Evolutionary conservation across 2,888 invertebrate species (phyloP), one percentile per base, ranked within the genome.

Genomic region (Creontiades dilutus): DNA sequence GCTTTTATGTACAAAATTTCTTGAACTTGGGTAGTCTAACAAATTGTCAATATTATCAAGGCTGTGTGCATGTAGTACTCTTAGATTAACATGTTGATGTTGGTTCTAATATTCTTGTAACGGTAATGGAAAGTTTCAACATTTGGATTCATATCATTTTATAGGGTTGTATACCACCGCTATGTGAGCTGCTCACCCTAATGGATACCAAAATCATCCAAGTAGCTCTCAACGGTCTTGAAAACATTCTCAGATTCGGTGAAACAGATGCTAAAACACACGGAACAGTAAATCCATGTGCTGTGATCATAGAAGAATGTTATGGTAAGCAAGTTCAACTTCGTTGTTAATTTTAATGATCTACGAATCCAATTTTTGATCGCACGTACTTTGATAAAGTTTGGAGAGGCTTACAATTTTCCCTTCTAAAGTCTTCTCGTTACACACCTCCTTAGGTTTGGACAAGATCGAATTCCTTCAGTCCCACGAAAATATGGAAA

Each of bases 381-480:
- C 37, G 7, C 37, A 7, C 7, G 37, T 37, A 7, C 37, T 37
- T 37, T 7, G 37, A 37, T 37, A 37, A 37, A 37, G n/a, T n/a
- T n/a, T n/a, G n/a, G n/a, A n/a, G n/a, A n/a, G n/a, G n/a, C n/a
- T n/a, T n/a, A n/a, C n/a, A 4, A 37, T 37, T 37, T 37, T 37
- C 37, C 37, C 37, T 4, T 2, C 37, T 37, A 37, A 37, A 37
- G 37, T 37, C 37, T 37, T 37, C 3, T 37, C 3, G 7, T 37
- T 4, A 4, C 37, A 37, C 93, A 7, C 11, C 11, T 52, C 11
- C 52, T 13, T 7, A 98, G 98, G 99, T 93, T 94, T 99, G 93
- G 99, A 99, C 93, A 99, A 99, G 95, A 98, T 99, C 92, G 99
- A 99, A 94, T 99, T 97, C 94, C 95, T 99, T 86, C 99, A 99